These are phyloP conservation scores for Hirtodrosophila cameraria DNA, from an alignment of 2,888 invertebrate genomes.

Conservation along the genomic window DNA sequence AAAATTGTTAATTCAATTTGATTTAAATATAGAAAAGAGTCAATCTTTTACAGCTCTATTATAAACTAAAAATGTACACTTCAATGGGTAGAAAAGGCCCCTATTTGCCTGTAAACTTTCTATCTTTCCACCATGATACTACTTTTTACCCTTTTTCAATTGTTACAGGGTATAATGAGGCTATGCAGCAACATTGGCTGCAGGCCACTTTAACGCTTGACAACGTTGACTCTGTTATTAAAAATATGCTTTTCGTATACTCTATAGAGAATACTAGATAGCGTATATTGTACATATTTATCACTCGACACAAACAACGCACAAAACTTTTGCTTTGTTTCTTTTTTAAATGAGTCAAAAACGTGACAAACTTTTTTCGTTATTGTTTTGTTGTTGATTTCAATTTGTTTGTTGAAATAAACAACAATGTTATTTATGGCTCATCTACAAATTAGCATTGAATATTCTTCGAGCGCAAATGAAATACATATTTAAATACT, in stretches of 20 bases:
- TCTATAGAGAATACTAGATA: constrained; percentile 12
- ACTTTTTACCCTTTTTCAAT: no score
- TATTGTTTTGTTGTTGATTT: constrained; percentile 12
- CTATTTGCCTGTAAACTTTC: no score
- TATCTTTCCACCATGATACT: no score
- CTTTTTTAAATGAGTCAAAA: constrained; percentile 57
- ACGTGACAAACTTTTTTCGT: constrained; percentile 60
- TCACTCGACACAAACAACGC: constrained; percentile 13
- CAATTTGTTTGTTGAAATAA: constrained; percentile 6
- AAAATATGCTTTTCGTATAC: constrained; percentile 30
- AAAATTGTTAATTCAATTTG: no score
- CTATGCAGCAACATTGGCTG: constrained; percentile 3
- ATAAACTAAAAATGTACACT: no score
- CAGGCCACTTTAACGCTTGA: constrained; percentile 37
- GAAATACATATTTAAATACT: background rate
- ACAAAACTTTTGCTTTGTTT: constrained; percentile 15
- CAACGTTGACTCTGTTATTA: constrained; percentile 33
- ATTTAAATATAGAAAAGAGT: no score
- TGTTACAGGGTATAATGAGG: background rate
- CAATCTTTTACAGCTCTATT: no score
- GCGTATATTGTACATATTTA: constrained; percentile 21
- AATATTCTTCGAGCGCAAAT: constrained; percentile 1
- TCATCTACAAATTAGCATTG: constrained; percentile 2
- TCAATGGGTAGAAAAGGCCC: no score
- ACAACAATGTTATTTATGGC: background rate